Evolutionary conservation across 2,113 vertebrate genomes (phyloP).

Genomic region (Stigmatopora argus): DNA sequence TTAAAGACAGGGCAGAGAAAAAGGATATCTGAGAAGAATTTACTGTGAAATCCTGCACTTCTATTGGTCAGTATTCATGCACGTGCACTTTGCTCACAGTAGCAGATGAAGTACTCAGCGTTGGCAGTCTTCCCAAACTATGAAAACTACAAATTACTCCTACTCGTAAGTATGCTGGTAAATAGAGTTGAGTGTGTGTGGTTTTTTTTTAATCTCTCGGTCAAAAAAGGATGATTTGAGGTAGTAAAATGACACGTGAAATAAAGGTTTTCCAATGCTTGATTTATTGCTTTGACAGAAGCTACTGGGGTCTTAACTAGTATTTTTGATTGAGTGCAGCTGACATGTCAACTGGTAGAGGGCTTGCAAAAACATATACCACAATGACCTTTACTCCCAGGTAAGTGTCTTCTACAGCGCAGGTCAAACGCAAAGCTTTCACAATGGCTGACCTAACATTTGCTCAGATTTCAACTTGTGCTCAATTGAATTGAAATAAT

Average conservation of each 20-base stretch:
- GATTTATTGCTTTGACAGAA: constrained; percentile 36
- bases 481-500: background rate
- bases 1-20: constrained; percentile 65
- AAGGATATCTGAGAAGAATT: constrained; percentile 69
- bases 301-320: constrained; percentile 6
- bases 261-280: constrained; percentile 31
- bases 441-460: background rate
- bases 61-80: constrained; percentile 55
- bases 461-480: background rate
- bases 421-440: background rate
- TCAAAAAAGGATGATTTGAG: constrained; percentile 40
- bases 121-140: constrained; percentile 47
- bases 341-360: background rate
- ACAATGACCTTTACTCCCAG: background rate
- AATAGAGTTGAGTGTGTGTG: constrained; percentile 9
- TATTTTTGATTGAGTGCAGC: background rate
- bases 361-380: constrained; percentile 2
- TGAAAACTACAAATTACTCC: constrained; percentile 53
- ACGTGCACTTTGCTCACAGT: constrained; percentile 34
- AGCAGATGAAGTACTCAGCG: constrained; percentile 48
- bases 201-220: constrained; percentile 24
- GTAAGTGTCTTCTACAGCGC: background rate
- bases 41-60: constrained; percentile 63
- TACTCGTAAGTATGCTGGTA: constrained; percentile 37
- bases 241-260: constrained; percentile 22